These are phyloP conservation scores for Drosophila leonis DNA, from an alignment of 2,888 invertebrate genomes.

Conservation along the genomic window DNA sequence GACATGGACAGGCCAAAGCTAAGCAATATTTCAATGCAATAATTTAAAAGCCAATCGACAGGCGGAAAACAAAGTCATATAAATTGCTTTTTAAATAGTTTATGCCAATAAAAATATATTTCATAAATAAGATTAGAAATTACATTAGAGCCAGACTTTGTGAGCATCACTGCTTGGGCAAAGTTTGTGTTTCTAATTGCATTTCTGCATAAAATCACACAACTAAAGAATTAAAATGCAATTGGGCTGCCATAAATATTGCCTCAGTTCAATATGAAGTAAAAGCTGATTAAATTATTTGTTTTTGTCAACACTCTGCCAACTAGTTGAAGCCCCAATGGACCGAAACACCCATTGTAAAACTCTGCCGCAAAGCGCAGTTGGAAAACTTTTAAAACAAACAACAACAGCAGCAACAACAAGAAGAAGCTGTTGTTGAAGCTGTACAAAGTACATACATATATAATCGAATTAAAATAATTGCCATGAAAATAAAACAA, in stretches of 20 bases:
- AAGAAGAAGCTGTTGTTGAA: slow-evolving; percentile 13
- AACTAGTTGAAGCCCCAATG: slow-evolving; percentile 4
- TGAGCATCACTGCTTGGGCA: background rate
- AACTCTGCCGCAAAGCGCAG: slow-evolving; percentile 34
- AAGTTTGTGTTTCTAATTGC: slow-evolving; percentile 16
- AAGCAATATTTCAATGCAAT: background rate
- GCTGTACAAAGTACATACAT: slow-evolving; percentile 35
- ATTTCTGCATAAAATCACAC: slow-evolving; percentile 7
- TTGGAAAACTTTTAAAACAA: slow-evolving; percentile 49
- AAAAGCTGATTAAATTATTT: slow-evolving; percentile 56
- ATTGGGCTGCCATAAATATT: slow-evolving; percentile 19
- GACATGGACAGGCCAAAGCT: no score
- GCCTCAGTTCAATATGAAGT: slow-evolving; percentile 25
- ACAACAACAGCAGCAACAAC: slow-evolving; percentile 19
- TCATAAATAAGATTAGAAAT: background rate
- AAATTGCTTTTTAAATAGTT: slow-evolving; percentile 6
- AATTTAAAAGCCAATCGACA: background rate
- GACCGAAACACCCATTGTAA: slow-evolving; percentile 13
- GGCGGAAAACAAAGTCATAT: background rate
- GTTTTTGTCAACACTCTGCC: slow-evolving; percentile 4
- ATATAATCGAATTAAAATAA: slow-evolving; percentile 76
- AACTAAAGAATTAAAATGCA: slow-evolving; percentile 13
- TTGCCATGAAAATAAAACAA: slow-evolving; percentile 54
- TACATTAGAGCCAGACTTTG: background rate
- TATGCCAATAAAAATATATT: slow-evolving; percentile 8